These are phyloP conservation scores for Ennomos fuscantarius DNA, from an alignment of 2,888 invertebrate species.

Conservation along the genomic window DNA sequence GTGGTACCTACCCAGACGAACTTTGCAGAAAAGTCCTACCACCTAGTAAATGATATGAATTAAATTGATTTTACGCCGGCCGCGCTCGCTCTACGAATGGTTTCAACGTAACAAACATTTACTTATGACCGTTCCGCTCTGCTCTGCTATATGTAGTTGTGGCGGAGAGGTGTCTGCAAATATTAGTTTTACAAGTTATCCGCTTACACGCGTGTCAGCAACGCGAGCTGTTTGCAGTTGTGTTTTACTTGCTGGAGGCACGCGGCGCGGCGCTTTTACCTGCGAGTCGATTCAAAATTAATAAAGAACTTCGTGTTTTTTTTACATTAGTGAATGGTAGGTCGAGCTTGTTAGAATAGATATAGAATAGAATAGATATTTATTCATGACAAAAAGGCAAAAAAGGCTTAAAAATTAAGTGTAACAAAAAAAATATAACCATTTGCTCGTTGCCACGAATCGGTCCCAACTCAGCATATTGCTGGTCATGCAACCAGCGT, in stretches of 20 bases:
- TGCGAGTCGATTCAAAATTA: neutral
- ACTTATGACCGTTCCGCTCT: slow-evolving; percentile 8
- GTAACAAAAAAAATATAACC: no score
- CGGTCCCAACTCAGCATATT: no score
- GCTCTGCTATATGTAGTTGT: slow-evolving; percentile 14
- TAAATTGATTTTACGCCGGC: slow-evolving; percentile 4
- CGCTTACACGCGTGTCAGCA: slow-evolving; percentile 28
- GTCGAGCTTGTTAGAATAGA: no score
- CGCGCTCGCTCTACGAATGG: neutral
- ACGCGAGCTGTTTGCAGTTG: slow-evolving; percentile 23
- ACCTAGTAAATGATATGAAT: neutral
- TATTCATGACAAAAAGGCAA: no score
- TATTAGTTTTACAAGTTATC: slow-evolving; percentile 40
- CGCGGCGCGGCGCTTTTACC: neutral
- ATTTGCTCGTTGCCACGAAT: no score
- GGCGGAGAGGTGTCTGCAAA: slow-evolving; percentile 32
- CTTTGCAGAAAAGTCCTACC: no score
- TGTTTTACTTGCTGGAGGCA: slow-evolving; percentile 33
- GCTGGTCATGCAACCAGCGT: no score
- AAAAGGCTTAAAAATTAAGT: no score
- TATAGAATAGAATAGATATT: no score
- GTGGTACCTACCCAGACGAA: no score
- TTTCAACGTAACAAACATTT: slow-evolving; percentile 20
- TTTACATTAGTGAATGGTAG: no score
- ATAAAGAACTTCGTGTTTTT: no score